These are phyloP conservation scores for Cassiopea xamachana DNA, from an alignment of 30 jellyfish, hydroid and myxozoan species.

Conservation along the genomic window DNA sequence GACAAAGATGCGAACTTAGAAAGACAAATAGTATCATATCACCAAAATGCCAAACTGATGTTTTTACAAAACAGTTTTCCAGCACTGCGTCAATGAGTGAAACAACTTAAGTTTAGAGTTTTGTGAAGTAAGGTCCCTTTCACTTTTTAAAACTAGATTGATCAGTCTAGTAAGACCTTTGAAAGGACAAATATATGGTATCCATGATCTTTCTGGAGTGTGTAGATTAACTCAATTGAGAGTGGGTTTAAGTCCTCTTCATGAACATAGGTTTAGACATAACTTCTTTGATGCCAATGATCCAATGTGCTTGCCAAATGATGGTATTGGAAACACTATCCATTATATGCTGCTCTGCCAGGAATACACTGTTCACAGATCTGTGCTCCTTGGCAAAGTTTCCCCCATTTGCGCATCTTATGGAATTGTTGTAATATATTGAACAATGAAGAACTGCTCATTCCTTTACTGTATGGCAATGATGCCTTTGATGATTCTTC, in stretches of 20 bases:
- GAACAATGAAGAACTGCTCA: too few relatives aligned
- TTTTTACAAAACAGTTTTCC: constrained; percentile 33
- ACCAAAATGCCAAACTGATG: constrained; percentile 51
- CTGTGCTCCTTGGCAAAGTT: constrained; percentile 30
- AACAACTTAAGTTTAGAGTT: constrained; percentile 49
- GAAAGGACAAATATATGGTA: constrained; percentile 35
- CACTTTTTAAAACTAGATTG: constrained; percentile 41
- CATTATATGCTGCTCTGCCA: constrained; percentile 51
- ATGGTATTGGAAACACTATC: constrained; percentile 23
- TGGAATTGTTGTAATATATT: neutral
- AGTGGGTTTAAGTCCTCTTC: constrained; percentile 48
- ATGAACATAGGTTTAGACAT: constrained; percentile 18
- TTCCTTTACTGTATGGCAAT: too few relatives aligned
- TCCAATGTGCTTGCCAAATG: constrained; percentile 36
- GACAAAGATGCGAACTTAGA: constrained; percentile 32
- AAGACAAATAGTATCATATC: constrained; percentile 9
- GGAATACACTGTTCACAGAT: constrained; percentile 30
- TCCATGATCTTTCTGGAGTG: constrained; percentile 41
- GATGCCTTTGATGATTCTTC: too few relatives aligned
- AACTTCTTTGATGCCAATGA: constrained; percentile 24
- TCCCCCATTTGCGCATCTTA: constrained; percentile 8
- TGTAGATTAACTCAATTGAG: constrained; percentile 32
- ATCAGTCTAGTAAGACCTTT: constrained; percentile 40
- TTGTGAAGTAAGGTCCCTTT: constrained; percentile 29
- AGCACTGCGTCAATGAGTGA: constrained; percentile 46